These are phyloP conservation scores for Hephaestus fuliginosus DNA, from an alignment of 2,797 vertebrate genomes.

Conservation along the genomic window DNA sequence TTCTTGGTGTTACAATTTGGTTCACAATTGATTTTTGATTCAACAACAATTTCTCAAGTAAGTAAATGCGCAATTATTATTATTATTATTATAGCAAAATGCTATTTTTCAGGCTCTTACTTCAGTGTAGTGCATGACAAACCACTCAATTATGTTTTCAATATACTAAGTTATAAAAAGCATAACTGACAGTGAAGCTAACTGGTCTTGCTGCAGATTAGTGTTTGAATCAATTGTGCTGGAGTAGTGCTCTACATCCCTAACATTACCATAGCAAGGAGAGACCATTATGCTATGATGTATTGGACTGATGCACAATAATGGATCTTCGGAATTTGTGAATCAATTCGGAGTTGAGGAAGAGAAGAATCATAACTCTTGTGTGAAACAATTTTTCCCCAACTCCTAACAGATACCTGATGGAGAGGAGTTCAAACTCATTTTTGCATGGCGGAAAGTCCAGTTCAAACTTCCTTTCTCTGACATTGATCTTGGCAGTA, in stretches of 20 bases:
- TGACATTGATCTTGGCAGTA: slow-evolving; percentile 73
- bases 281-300: neutral
- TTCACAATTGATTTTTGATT: neutral
- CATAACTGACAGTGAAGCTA: neutral
- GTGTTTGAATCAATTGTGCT: neutral
- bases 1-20: neutral
- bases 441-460: slow-evolving; percentile 73
- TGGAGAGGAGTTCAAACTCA: slow-evolving; percentile 67
- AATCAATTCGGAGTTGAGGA: neutral
- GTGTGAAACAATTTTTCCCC: neutral
- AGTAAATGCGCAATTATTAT: neutral
- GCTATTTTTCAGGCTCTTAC: neutral
- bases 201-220: neutral
- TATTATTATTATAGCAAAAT: no score
- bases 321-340: neutral
- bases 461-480: slow-evolving; percentile 74
- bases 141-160: neutral
- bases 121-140: neutral
- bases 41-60: neutral
- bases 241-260: no score
- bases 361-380: neutral
- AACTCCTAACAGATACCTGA: slow-evolving; percentile 70
- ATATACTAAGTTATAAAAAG: neutral
- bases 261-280: neutral
- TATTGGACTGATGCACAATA: neutral